Percentiles rank a stretch among this genome's conserved stretches.
Conservation (phyloP, 2,113 vertebrate genomes). For the Pipra filicauda region DNA sequence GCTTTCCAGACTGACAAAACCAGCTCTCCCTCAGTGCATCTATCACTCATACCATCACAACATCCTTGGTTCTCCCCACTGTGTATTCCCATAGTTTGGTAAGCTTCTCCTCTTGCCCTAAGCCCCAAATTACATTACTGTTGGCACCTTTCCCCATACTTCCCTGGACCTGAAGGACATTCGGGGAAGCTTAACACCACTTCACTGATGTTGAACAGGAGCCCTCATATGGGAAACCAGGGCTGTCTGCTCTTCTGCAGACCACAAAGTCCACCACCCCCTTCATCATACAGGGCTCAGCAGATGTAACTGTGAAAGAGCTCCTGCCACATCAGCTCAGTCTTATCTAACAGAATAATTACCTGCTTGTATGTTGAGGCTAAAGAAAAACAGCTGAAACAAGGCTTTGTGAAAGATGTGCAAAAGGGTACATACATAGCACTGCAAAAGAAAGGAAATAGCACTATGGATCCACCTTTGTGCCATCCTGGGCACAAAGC, state of each 20-base stretch:
- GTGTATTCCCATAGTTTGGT: rapidly evolving
- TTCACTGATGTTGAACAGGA: neutral
- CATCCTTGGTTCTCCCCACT: rapidly evolving
- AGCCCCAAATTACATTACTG: neutral
- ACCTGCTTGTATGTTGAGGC: neutral
- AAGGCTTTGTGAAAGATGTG: neutral
- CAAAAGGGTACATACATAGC: neutral
- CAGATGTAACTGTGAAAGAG: neutral
- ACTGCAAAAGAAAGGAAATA: neutral
- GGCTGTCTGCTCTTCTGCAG: neutral
- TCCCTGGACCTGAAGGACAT: neutral
- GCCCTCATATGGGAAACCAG: neutral
- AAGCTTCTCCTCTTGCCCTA: neutral
- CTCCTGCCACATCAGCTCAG: neutral
- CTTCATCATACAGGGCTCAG: neutral
- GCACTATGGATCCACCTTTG: rapidly evolving
- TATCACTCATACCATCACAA: neutral
- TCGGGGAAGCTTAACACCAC: neutral
- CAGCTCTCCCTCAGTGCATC: neutral
- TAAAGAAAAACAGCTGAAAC: neutral
- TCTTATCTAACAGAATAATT: neutral
- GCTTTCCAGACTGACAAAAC: neutral
- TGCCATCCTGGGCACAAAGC: neutral
- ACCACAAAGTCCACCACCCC: neutral
- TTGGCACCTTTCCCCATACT: neutral